Percentiles rank a stretch among this genome's conserved stretches.
Conservation (phyloP, 2,113 vertebrate species). For the Stomatorhinus ivindoensis region DNA sequence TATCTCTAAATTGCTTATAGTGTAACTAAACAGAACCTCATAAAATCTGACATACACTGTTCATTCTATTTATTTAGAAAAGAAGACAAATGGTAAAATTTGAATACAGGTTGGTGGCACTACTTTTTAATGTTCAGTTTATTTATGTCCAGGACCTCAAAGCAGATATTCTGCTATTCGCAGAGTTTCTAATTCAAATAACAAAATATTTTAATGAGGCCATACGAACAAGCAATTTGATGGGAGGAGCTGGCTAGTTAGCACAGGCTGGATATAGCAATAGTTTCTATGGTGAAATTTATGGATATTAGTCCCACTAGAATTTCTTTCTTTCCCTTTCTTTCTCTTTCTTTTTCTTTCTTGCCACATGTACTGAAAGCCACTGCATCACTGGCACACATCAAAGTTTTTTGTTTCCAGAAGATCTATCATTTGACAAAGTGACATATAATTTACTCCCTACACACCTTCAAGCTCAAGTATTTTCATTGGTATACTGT, state of each 20-base stretch:
- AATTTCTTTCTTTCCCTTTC: too few species aligned
- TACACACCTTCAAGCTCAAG: not conserved
- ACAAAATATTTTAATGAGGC: not conserved
- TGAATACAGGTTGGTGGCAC: not conserved
- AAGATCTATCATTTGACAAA: not conserved
- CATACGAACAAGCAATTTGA: not conserved
- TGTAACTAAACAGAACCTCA: not conserved
- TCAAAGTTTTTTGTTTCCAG: not conserved
- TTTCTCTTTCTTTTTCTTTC: not conserved
- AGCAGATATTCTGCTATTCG: not conserved
- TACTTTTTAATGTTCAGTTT: constrained; percentile 6
- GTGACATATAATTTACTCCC: not conserved
- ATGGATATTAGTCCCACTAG: not conserved
- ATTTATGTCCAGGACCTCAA: not conserved
- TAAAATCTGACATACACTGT: not conserved
- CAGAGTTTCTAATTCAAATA: not conserved
- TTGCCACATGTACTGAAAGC: not conserved
- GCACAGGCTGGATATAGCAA: not conserved
- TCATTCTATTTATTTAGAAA: not conserved
- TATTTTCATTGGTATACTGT: not conserved
- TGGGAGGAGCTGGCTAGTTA: not conserved
- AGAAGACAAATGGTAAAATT: not conserved
- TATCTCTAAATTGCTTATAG: not conserved
- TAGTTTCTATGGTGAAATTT: not conserved
- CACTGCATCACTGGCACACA: not conserved